Conservation (phyloP, 2,113 vertebrate species). For the Hippocampus barbouri region DNA sequence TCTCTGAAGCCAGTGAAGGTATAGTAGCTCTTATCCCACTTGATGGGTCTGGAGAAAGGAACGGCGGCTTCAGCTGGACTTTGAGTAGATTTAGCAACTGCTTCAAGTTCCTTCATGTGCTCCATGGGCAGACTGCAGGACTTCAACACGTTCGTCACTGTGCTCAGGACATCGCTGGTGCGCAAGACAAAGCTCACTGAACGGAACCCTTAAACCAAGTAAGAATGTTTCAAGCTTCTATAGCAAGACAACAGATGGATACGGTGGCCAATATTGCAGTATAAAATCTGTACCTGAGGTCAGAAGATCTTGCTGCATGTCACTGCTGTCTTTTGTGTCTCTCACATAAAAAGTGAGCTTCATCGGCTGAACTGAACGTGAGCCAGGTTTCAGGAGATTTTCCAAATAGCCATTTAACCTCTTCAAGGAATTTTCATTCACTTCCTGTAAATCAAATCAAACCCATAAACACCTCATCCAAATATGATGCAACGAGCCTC, state of each 20-base stretch:
- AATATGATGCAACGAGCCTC: background rate
- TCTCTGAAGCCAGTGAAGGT: slow-evolving; percentile 90
- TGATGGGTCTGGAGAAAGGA: slow-evolving; percentile 82
- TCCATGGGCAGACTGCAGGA: slow-evolving; percentile 89
- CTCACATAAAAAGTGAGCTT: slow-evolving; percentile 90
- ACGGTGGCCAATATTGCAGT: background rate
- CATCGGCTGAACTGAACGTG: slow-evolving; percentile 77
- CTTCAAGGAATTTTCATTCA: slow-evolving; percentile 97
- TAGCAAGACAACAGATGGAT: background rate
- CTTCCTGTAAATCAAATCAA: slow-evolving; percentile 73
- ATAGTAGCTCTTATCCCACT: slow-evolving; percentile 93
- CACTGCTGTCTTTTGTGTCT: slow-evolving; percentile 75
- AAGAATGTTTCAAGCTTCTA: background rate
- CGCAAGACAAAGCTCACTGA: slow-evolving; percentile 87
- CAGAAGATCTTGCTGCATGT: slow-evolving; percentile 65
- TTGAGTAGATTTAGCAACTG: slow-evolving; percentile 38
- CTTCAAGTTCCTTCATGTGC: slow-evolving; percentile 75
- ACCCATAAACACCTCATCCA: background rate
- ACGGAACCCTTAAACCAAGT: slow-evolving; percentile 78
- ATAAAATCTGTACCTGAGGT: slow-evolving; percentile 67
- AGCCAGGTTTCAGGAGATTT: slow-evolving; percentile 84
- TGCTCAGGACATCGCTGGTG: slow-evolving; percentile 84
- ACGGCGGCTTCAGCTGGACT: slow-evolving; percentile 31
- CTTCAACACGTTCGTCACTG: slow-evolving; percentile 85
- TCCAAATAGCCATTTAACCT: slow-evolving; percentile 91